Conservation (phyloP, 2,888 invertebrate species). For the Lampropteryx suffumata region DNA sequence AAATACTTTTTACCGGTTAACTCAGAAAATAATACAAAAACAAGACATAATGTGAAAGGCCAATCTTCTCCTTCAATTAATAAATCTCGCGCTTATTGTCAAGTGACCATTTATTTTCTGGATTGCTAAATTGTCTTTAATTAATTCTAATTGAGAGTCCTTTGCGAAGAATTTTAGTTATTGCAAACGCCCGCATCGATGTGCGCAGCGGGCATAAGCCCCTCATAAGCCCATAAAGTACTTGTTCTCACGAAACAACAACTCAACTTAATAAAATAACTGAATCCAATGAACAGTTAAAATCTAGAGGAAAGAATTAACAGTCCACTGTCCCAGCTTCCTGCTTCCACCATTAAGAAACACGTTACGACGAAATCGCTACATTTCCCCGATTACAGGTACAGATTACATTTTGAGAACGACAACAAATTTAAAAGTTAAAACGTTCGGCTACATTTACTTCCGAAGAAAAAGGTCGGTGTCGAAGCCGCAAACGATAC, state of each 20-base stretch:
- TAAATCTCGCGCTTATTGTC: constrained; percentile 73
- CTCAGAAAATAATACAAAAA: not conserved
- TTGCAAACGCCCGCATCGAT: constrained; percentile 75
- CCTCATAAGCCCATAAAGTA: constrained; percentile 52
- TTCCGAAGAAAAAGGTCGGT: constrained; percentile 60
- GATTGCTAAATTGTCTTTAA: constrained; percentile 81
- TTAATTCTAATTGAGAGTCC: constrained; percentile 80
- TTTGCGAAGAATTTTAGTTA: constrained; percentile 64
- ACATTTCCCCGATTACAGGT: constrained; percentile 51
- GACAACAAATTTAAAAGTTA: constrained; percentile 51
- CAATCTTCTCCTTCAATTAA: constrained; percentile 34
- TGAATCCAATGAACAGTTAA: constrained; percentile 48
- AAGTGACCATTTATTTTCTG: constrained; percentile 72
- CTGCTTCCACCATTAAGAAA: constrained; percentile 51
- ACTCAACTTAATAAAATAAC: constrained; percentile 40
- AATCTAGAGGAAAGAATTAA: constrained; percentile 49
- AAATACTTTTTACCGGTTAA: too few species aligned
- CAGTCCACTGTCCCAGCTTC: constrained; percentile 43
- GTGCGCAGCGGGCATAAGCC: constrained; percentile 51
- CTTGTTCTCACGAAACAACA: constrained; percentile 58
- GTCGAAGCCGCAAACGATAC: constrained; percentile 49
- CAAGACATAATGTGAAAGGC: not conserved
- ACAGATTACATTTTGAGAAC: constrained; percentile 50
- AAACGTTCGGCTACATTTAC: constrained; percentile 57
- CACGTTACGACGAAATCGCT: constrained; percentile 51